These are phyloP conservation scores for Crocidura indochinensis DNA, from an alignment of 2,797 vertebrate species.

Conservation along the genomic window DNA sequence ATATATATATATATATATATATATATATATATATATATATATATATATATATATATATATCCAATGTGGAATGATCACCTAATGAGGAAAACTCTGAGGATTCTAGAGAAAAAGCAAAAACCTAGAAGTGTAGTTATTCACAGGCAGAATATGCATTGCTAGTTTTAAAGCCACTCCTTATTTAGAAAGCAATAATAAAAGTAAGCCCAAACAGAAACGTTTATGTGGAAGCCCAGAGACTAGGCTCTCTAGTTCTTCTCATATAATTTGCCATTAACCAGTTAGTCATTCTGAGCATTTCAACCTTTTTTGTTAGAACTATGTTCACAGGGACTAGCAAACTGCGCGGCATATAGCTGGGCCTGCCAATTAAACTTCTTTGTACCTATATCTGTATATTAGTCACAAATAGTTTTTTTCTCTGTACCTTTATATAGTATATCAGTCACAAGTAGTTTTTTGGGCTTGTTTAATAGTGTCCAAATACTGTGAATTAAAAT, in stretches of 20 bases:
- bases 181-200: neutral
- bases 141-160: neutral
- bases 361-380: neutral
- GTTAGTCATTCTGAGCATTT: neutral
- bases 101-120: neutral
- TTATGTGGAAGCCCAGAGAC: neutral
- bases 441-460: no score
- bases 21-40: no score
- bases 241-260: neutral
- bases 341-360: neutral
- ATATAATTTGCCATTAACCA: conserved; percentile 35
- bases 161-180: neutral
- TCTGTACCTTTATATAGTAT: no score
- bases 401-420: neutral
- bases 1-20: no score
- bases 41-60: no score
- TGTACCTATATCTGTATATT: neutral
- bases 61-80: neutral
- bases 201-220: conserved; percentile 35
- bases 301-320: conserved; percentile 59
- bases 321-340: neutral
- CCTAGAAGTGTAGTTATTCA: neutral
- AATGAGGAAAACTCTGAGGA: neutral
- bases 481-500: neutral
- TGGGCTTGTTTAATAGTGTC: no score